These are phyloP conservation scores for Diarsia brunnea DNA, from an alignment of 2,888 invertebrate genomes.

Conservation along the genomic window DNA sequence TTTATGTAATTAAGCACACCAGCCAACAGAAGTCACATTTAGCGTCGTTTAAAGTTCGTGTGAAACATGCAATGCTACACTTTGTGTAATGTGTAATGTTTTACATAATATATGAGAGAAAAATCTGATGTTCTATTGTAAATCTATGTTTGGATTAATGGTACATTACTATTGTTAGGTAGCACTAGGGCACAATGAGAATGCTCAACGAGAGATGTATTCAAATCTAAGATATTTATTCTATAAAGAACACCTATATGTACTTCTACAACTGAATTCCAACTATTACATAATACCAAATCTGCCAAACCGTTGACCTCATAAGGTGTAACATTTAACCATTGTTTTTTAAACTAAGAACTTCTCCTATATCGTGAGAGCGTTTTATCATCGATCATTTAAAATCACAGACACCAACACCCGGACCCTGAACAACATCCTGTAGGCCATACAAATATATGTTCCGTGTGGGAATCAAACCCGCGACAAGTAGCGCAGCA, in stretches of 20 bases:
- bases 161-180: neutral
- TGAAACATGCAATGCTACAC: conserved; percentile 45
- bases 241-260: neutral
- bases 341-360: no score
- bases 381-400: no score
- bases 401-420: no score
- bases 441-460: no score
- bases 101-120: neutral
- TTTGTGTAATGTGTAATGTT: no score
- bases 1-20: conserved; percentile 33
- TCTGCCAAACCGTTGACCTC: conserved; percentile 15
- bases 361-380: no score
- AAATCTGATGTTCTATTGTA: neutral
- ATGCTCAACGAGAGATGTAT: neutral
- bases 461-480: no score
- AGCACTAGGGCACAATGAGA: neutral
- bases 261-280: conserved; percentile 17
- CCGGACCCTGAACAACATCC: no score
- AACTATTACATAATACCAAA: conserved; percentile 7
- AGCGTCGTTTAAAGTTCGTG: conserved; percentile 24
- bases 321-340: neutral
- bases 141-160: neutral
- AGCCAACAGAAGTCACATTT: conserved; percentile 54
- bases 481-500: neutral
- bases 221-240: neutral